phyloP scores from a whole-genome alignment of 1,140 invertebrate genomes.

The Sycobia sp. region DNA sequence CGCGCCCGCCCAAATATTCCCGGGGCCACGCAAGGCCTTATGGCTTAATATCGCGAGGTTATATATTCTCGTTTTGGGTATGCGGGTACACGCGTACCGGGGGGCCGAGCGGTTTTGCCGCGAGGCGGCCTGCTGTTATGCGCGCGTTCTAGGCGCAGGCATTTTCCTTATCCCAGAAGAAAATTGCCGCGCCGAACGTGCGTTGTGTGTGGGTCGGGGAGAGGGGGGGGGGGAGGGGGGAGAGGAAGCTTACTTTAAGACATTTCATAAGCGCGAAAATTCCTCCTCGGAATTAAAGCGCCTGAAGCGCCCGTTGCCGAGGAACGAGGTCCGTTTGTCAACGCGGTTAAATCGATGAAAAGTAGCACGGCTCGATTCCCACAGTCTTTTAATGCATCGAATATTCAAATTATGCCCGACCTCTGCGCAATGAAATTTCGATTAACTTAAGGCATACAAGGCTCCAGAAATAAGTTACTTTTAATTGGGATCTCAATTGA shows the following conservation, averaged over 20 bases:
- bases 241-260: background rate
- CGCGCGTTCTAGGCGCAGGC: constrained; percentile 1
- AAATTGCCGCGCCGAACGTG: background rate
- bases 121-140: background rate
- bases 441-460: too few species aligned
- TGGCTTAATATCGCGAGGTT: constrained; percentile 36
- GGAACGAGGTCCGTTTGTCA: too few species aligned
- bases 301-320: too few species aligned
- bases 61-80: constrained; percentile 34
- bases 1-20: background rate
- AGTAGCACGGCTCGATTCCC: too few species aligned
- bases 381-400: too few species aligned
- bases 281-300: constrained; percentile 1
- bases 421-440: too few species aligned
- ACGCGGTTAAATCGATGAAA: too few species aligned
- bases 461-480: too few species aligned
- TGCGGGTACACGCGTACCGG: background rate
- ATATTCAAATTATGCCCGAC: too few species aligned
- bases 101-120: background rate
- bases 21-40: constrained; percentile 20
- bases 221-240: too few species aligned
- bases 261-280: background rate
- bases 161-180: constrained; percentile 18
- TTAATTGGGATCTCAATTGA: too few species aligned
- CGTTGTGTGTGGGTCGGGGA: too few species aligned